phyloP scores from a whole-genome alignment of 2,888 invertebrate genomes.

The Mythimna albipuncta region DNA sequence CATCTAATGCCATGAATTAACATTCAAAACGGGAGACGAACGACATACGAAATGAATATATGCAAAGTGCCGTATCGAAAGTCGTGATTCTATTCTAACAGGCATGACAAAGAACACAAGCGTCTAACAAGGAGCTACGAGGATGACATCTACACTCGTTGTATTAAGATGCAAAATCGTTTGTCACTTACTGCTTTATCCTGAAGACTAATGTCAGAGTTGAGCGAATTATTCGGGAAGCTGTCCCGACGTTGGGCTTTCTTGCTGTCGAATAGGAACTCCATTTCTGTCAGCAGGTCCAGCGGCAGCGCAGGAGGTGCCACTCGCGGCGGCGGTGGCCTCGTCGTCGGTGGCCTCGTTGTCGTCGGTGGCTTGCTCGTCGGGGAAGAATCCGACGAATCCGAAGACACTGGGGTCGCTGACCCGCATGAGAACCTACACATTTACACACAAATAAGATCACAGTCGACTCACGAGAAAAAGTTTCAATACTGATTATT shows the following conservation, averaged over 20 bases:
- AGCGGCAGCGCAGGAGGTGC: constrained; percentile 78
- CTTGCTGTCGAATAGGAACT: constrained; percentile 80
- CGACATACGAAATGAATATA: constrained; percentile 53
- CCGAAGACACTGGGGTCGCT: constrained; percentile 85
- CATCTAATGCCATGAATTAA: constrained; percentile 56
- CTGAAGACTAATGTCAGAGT: constrained; percentile 75
- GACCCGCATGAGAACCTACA: constrained; percentile 86
- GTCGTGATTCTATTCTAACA: constrained; percentile 66
- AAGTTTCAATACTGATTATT: not conserved
- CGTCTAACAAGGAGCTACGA: constrained; percentile 62
- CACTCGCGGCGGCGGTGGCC: constrained; percentile 67
- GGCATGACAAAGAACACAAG: constrained; percentile 69
- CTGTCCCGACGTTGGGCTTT: constrained; percentile 78
- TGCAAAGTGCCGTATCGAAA: constrained; percentile 67
- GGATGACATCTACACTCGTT: constrained; percentile 57
- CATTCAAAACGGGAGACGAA: constrained; percentile 46
- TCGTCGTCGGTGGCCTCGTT: constrained; percentile 20
- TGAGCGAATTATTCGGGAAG: constrained; percentile 77
- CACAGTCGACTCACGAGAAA: not conserved
- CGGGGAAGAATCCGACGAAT: constrained; percentile 81
- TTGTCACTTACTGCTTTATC: constrained; percentile 83
- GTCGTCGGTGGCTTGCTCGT: constrained; percentile 68
- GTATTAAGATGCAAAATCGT: constrained; percentile 47
- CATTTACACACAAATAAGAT: constrained; percentile 12
- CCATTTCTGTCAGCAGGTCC: constrained; percentile 87